Conservation (phyloP, 2,113 vertebrate genomes). For the Pseudopodoces humilis region DNA sequence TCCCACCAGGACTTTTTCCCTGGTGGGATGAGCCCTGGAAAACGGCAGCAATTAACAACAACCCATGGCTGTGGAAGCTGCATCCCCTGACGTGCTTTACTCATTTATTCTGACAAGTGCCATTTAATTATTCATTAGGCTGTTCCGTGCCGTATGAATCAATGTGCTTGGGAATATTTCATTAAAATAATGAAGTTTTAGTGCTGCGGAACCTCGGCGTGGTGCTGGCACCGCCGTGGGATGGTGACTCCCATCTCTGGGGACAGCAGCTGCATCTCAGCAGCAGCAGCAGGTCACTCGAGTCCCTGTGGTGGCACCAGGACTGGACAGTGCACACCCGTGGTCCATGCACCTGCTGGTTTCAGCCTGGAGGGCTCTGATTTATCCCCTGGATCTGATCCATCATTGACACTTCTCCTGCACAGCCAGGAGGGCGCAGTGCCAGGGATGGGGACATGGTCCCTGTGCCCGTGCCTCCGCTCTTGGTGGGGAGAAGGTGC, state of each 20-base stretch:
- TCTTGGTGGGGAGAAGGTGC: background rate
- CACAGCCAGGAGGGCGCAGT: background rate
- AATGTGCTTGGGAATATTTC: background rate
- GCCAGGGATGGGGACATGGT: rapidly evolving
- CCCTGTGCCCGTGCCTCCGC: rapidly evolving
- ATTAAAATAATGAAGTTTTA: slow-evolving; percentile 7
- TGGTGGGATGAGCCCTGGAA: background rate
- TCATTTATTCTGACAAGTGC: slow-evolving; percentile 39
- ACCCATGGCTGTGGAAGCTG: background rate
- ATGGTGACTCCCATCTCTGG: background rate
- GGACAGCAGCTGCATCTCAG: background rate
- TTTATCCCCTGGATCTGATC: background rate
- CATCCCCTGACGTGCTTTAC: background rate
- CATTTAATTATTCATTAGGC: slow-evolving; percentile 48
- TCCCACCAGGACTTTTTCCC: background rate
- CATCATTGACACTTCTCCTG: background rate
- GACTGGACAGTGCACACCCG: background rate
- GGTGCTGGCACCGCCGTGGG: rapidly evolving
- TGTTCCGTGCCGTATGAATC: background rate
- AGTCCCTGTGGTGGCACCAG: rapidly evolving
- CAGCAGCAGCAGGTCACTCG: rapidly evolving
- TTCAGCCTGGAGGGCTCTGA: background rate
- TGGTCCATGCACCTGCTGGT: background rate
- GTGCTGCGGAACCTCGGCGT: rapidly evolving
- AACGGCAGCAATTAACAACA: background rate